These are phyloP conservation scores for Nannospalax galili DNA, from an alignment of 2,113 vertebrate genomes.

Conservation along the genomic window DNA sequence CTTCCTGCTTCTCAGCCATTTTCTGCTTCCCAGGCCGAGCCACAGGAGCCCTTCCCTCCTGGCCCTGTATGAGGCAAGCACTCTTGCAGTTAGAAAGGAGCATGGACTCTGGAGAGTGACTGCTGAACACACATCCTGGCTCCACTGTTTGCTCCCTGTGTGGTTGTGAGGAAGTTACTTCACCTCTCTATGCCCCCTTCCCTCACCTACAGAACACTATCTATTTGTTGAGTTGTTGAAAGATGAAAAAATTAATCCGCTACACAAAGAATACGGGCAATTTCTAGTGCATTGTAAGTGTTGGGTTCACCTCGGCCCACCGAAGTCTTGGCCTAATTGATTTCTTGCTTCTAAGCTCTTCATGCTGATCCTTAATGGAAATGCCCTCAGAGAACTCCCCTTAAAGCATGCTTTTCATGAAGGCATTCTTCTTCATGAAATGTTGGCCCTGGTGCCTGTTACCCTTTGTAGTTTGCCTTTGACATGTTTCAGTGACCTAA, in stretches of 20 bases:
- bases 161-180: slow-evolving; percentile 37
- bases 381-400: background rate
- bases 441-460: background rate
- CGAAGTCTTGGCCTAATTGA: background rate
- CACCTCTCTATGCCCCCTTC: slow-evolving; percentile 1
- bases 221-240: background rate
- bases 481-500: background rate
- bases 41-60: background rate
- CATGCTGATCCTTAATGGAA: background rate
- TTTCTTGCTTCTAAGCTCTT: background rate
- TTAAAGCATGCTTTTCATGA: background rate
- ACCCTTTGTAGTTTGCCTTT: background rate
- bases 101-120: background rate
- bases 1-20: background rate
- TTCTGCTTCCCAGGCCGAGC: background rate
- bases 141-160: background rate
- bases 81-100: background rate
- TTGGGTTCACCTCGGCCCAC: background rate
- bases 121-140: background rate
- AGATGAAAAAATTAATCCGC: background rate
- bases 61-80: background rate
- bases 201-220: background rate
- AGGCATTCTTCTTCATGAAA: background rate
- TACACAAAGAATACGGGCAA: background rate
- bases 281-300: background rate